Evolutionary conservation across 2,113 vertebrate genomes (phyloP).

Genomic region (Anguilla rostrata): DNA sequence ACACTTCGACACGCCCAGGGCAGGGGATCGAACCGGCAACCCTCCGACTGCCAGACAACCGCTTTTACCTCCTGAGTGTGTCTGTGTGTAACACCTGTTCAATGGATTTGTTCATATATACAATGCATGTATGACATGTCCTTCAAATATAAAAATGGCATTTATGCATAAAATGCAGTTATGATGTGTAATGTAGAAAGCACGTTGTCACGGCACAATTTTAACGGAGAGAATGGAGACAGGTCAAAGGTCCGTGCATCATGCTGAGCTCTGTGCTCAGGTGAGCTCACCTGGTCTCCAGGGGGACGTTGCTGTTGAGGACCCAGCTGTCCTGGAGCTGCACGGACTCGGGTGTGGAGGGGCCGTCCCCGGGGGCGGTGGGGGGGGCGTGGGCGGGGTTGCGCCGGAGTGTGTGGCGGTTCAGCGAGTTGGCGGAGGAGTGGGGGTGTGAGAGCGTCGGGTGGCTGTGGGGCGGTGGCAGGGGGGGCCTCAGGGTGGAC

Average conservation of each 20-base stretch:
- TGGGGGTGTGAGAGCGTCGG: constrained; percentile 93
- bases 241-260: neutral
- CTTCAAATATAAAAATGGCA: neutral
- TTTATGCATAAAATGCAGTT: neutral
- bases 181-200: neutral
- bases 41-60: too few species aligned
- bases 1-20: too few species aligned
- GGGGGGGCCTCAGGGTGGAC: constrained; percentile 89
- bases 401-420: constrained; percentile 91
- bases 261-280: constrained; percentile 10
- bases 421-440: constrained; percentile 96
- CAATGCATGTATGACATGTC: neutral
- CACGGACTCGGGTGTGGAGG: constrained; percentile 94
- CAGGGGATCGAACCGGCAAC: too few species aligned
- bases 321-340: constrained; percentile 99
- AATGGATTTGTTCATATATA: neutral
- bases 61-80: neutral
- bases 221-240: too few species aligned
- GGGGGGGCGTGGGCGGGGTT: constrained; percentile 90
- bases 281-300: constrained; percentile 89
- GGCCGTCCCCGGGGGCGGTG: constrained; percentile 84
- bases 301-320: constrained; percentile 95
- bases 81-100: neutral
- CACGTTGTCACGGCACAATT: too few species aligned
- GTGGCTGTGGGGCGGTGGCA: constrained; percentile 95